Base-by-base conservation (phyloP, 2,797 vertebrate species). In the Anguilla marmorata region DNA sequence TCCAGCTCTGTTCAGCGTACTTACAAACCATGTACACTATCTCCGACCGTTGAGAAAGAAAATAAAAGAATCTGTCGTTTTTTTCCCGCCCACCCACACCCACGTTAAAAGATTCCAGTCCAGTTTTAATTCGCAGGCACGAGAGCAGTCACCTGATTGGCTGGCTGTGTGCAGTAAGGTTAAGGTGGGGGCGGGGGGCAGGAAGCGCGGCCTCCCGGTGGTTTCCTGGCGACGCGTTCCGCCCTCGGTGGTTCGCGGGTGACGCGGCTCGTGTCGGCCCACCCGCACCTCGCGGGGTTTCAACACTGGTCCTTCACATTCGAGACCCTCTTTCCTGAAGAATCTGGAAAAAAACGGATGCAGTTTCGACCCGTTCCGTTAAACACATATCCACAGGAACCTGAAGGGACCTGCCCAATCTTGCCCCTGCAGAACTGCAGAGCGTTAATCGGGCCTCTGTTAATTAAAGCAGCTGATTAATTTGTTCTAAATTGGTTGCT, bases 301-400 rank as follows among this genome's bases (percentile, higher is more conserved):
- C 93, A 89, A 88, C 52, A 89, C 84, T 83, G 89, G 6, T 1
- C 91, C 92, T 94, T 97, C 95, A 97, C 97, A 97, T 97, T 91
- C 97, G 95, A 30, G 97, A 97, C 88, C 97, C 97, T 91, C 97
- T 95, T 93, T 97, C 97, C 92, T 97, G 97, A 95, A 97, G 94
- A 94, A 97, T 97, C 97, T 97, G 95, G 88, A 95, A 94, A n/a
- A 93, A 54, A 54, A 45, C 41, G 41, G 41, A 45, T 45, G 41
- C 41, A 2, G 41, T 4, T 45, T 45, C 0, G 41, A 45, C 41
- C 41, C 41, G 41, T 45, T 45, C 41, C 37, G n/a, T n/a, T 41
- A n/a, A 72, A n/a, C 11, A 16, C 52, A 7, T 2, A 82, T 82
- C 79, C 79, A 82, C 79, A 79, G 1, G 3, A 45, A 24, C 2